Evolutionary conservation across 64 coral and sea anemone species (phyloP), one percentile per base, ranked within the genome.

Genomic region (Acropora yongei): DNA sequence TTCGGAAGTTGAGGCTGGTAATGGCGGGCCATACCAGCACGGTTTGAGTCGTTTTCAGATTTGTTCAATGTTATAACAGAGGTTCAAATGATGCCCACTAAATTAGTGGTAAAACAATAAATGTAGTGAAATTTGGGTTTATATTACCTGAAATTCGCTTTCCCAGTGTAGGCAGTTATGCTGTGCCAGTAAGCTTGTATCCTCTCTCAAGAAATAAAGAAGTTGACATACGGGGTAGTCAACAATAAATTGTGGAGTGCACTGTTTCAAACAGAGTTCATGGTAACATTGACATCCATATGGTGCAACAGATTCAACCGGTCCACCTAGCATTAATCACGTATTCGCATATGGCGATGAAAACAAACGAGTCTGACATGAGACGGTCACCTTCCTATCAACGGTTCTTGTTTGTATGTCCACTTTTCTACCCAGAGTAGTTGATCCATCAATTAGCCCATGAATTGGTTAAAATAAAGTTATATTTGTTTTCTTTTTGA

Each of bases 111-210:
- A 74, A 53, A 53, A 53, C 50, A 53, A 53, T 53, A 53, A 53
- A 53, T 53, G 50, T 53, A 53, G 50, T 53, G 50, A 53, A 53
- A 53, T 53, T 53, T 53, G 50, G 8, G 50, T 53, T 53, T 53
- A 53, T 53, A 53, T 53, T 53, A 53, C 71, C 71, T 74, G 14
- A 74, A 74, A 74, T 20, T 74, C 71, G 71, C 71, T 74, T 19
- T 74, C 71, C 71, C 71, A 74, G 63, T 67, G 16, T 18, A 11
- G 63, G 63, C 63, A 75, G 58, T 88, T 69, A 17, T 65, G 74
- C 13, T 89, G 41, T 61, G 49, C 87, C 87, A 89, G 44, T 57
- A 89, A 65, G 87, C 73, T 45, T 89, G 74, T 43, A 89, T 89
- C 30, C 30, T 30, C 30, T 30, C 30, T 30, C 30, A 30, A 30